Conservation (phyloP, 2,113 vertebrate genomes). For the Ailuropoda melanoleuca region DNA sequence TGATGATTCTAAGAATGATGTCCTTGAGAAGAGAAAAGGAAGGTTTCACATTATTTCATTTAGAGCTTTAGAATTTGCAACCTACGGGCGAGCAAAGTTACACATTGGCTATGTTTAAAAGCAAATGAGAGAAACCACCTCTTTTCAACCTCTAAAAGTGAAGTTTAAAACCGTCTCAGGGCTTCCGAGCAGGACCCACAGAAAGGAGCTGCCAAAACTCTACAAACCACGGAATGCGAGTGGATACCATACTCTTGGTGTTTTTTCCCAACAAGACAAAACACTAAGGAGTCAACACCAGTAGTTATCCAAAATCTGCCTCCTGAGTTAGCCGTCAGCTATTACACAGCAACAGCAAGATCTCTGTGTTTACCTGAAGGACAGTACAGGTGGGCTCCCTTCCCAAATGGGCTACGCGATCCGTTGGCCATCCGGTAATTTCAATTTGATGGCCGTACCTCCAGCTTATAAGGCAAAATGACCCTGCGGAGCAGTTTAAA, state of each 20-base stretch:
- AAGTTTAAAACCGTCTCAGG: not conserved
- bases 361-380: not conserved
- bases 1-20: not conserved
- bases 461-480: not conserved
- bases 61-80: not conserved
- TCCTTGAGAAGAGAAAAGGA: not conserved
- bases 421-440: not conserved
- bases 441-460: not conserved
- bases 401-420: accelerated
- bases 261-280: not conserved
- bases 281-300: not conserved
- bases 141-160: not conserved
- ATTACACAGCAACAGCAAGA: not conserved
- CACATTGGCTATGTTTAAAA: not conserved
- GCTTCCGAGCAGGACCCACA: not conserved
- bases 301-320: not conserved
- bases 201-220: not conserved
- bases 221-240: not conserved
- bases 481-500: not conserved
- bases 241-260: not conserved
- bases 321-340: not conserved
- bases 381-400: not conserved
- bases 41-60: not conserved
- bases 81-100: not conserved
- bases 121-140: not conserved